phyloP scores from a whole-genome alignment of 2,113 vertebrate genomes.

The Scytalopus superciliaris region DNA sequence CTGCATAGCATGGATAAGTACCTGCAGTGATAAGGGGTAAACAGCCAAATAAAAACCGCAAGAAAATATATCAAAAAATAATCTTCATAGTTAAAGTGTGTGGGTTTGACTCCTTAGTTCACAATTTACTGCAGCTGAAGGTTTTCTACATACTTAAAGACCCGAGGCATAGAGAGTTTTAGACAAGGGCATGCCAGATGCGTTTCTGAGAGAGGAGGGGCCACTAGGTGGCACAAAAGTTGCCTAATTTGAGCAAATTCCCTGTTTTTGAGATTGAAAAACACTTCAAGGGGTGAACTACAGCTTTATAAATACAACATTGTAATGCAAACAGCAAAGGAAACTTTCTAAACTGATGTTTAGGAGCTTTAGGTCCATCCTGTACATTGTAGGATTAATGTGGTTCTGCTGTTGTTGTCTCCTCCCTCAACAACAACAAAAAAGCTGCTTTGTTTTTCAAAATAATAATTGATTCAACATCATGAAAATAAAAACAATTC shows the following conservation, averaged over 20 bases:
- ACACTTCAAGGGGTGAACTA: not conserved
- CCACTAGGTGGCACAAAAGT: slow-evolving; percentile 66
- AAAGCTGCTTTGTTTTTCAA: not conserved
- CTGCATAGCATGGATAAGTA: not conserved
- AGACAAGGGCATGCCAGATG: not conserved
- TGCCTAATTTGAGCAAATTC: slow-evolving; percentile 1
- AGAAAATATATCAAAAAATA: not conserved
- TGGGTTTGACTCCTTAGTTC: not conserved
- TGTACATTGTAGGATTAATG: not conserved
- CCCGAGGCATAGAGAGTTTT: not conserved
- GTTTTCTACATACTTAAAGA: not conserved
- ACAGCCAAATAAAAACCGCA: not conserved
- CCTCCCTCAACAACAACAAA: rapidly evolving
- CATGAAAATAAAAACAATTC: not conserved
- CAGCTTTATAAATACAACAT: not conserved
- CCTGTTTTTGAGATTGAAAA: not conserved
- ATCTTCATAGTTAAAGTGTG: not conserved
- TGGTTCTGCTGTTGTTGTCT: not conserved
- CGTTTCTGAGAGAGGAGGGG: not conserved
- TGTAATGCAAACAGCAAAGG: not conserved
- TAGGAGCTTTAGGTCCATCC: not conserved
- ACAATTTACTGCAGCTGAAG: not conserved
- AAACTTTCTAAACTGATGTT: not conserved
- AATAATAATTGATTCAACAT: not conserved
- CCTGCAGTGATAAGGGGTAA: not conserved